phyloP scores from a whole-genome alignment of 2,797 vertebrate genomes.

The Sebastes steindachneri region DNA sequence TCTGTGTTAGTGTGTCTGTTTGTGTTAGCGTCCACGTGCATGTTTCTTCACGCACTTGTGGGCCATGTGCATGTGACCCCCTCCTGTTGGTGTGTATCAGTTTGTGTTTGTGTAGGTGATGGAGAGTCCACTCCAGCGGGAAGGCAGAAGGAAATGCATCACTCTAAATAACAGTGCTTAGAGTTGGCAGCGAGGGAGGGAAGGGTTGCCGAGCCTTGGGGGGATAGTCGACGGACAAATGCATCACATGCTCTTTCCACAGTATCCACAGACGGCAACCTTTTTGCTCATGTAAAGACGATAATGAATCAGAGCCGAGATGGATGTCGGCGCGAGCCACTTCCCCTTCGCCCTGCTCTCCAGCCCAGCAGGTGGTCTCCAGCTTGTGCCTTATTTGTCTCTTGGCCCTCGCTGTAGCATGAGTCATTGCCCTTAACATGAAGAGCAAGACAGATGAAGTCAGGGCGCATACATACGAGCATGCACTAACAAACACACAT shows the following conservation, averaged over 20 bases:
- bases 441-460: slow-evolving; percentile 51
- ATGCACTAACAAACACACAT: slow-evolving; percentile 13
- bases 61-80: neutral
- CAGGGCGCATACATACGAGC: neutral
- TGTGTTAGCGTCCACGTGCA: slow-evolving; percentile 18
- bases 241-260: slow-evolving; percentile 55
- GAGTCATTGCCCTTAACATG: slow-evolving; percentile 63
- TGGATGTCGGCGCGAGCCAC: slow-evolving; percentile 43
- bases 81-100: slow-evolving; percentile 16
- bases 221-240: slow-evolving; percentile 59
- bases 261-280: slow-evolving; percentile 57
- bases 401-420: slow-evolving; percentile 35
- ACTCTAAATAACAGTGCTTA: slow-evolving; percentile 75
- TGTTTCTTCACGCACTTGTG: neutral
- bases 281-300: slow-evolving; percentile 61
- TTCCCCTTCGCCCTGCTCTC: slow-evolving; percentile 36
- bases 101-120: slow-evolving; percentile 54
- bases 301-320: slow-evolving; percentile 69
- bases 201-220: slow-evolving; percentile 48
- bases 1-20: slow-evolving; percentile 21
- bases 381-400: slow-evolving; percentile 51
- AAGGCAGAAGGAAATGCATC: slow-evolving; percentile 69
- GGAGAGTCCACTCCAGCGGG: slow-evolving; percentile 63
- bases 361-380: slow-evolving; percentile 66
- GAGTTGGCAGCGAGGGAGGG: slow-evolving; percentile 60